These are phyloP conservation scores for Saguinus oedipus DNA, from an alignment of 2,797 vertebrate species.

Conservation along the genomic window DNA sequence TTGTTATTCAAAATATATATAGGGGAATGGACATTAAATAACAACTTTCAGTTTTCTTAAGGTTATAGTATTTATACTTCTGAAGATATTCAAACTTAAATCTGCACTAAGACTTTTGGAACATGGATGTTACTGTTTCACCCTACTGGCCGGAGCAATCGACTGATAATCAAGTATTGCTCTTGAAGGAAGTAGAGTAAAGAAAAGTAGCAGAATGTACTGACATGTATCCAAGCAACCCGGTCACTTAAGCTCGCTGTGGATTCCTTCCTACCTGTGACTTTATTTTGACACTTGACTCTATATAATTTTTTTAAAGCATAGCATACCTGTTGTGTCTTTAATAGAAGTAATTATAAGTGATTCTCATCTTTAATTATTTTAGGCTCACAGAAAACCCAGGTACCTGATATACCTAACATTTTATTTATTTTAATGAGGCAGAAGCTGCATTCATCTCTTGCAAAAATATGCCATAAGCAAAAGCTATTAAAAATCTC, in stretches of 20 bases:
- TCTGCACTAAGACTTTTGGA: not conserved
- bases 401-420: not conserved
- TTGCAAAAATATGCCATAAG: slow-evolving; percentile 44
- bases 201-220: not conserved
- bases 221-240: not conserved
- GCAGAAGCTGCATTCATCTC: not conserved
- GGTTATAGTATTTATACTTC: not conserved
- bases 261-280: not conserved
- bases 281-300: slow-evolving; percentile 18
- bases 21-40: not conserved
- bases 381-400: not conserved
- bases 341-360: not conserved
- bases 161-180: not conserved
- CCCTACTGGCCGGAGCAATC: not conserved
- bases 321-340: not conserved
- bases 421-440: not conserved
- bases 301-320: slow-evolving; percentile 9
- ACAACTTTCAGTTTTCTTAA: not conserved
- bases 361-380: not conserved
- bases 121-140: not conserved
- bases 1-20: not conserved
- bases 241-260: not conserved
- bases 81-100: not conserved
- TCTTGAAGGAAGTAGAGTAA: not conserved
- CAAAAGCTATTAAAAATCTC: slow-evolving; percentile 49